Evolutionary conservation across 2,888 invertebrate genomes (phyloP).

Genomic region (Lobophora halterata): DNA sequence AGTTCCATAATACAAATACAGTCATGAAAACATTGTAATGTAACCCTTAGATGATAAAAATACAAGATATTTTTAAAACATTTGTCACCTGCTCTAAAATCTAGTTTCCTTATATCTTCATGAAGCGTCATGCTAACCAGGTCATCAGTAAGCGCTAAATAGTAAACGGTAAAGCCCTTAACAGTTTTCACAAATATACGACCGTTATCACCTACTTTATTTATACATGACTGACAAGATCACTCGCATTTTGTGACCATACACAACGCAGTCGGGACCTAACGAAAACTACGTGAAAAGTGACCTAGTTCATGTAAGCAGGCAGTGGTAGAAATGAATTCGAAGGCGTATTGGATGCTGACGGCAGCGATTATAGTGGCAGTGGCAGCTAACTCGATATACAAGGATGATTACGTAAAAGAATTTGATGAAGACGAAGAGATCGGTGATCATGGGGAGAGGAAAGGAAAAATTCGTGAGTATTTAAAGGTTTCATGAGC

Average conservation of each 20-base stretch:
- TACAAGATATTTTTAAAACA: too few species aligned
- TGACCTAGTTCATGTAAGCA: constrained; percentile 26
- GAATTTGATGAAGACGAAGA: constrained; percentile 20
- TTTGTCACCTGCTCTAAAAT: too few species aligned
- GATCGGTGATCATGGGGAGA: constrained; percentile 33
- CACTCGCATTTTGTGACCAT: constrained; percentile 51
- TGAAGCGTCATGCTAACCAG: constrained; percentile 21
- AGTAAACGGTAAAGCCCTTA: constrained; percentile 66
- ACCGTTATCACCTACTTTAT: constrained; percentile 73
- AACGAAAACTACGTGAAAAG: constrained; percentile 15
- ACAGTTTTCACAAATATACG: constrained; percentile 59
- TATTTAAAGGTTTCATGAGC: constrained; percentile 18
- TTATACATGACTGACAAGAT: constrained; percentile 48
- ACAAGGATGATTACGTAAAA: constrained; percentile 38
- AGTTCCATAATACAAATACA: too few species aligned
- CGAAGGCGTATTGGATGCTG: constrained; percentile 44
- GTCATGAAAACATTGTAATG: too few species aligned
- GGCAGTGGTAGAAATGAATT: constrained; percentile 40
- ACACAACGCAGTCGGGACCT: constrained; percentile 31
- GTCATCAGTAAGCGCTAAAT: constrained; percentile 51
- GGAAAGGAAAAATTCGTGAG: constrained; percentile 66
- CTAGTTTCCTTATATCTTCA: too few species aligned
- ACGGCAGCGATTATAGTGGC: constrained; percentile 40
- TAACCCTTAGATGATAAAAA: too few species aligned
- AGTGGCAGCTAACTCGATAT: constrained; percentile 47